Conservation (phyloP, 2,113 vertebrate species). For the Sminthopsis crassicaudata region DNA sequence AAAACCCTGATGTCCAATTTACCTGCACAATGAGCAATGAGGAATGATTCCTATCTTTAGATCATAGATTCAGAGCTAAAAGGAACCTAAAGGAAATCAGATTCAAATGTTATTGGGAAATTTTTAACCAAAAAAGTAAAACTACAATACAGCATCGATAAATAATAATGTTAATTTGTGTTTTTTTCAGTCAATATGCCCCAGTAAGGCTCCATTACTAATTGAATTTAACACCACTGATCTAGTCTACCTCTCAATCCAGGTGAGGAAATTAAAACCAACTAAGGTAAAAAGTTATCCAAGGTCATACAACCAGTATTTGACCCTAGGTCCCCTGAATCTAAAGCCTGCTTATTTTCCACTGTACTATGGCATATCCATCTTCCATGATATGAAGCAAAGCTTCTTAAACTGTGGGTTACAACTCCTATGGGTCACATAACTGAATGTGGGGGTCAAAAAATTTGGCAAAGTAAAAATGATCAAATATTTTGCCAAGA, state of each 20-base stretch:
- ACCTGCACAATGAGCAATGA: conserved; percentile 52
- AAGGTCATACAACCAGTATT: background rate
- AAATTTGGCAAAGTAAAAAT: too few species aligned
- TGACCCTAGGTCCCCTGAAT: background rate
- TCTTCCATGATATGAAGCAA: background rate
- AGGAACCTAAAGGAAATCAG: background rate
- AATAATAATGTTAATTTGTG: background rate
- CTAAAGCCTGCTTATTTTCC: background rate
- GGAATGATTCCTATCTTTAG: conserved; percentile 43
- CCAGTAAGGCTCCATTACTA: background rate
- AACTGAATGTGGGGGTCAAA: too few species aligned
- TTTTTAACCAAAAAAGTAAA: background rate
- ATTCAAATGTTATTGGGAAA: background rate
- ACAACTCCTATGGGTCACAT: too few species aligned
- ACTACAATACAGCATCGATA: background rate
- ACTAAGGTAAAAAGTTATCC: background rate
- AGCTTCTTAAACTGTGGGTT: too few species aligned
- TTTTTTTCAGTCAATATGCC: background rate
- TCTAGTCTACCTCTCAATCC: background rate
- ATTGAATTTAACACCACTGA: background rate
- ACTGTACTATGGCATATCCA: background rate
- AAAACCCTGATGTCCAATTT: conserved; percentile 52
- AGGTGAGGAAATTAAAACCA: background rate
- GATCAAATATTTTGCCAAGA: too few species aligned
- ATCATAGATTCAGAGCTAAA: background rate